Evolutionary conservation across 2,888 invertebrate genomes (phyloP), one percentile per base, ranked within the genome.

Genomic region (Nymphalis urticae): DNA sequence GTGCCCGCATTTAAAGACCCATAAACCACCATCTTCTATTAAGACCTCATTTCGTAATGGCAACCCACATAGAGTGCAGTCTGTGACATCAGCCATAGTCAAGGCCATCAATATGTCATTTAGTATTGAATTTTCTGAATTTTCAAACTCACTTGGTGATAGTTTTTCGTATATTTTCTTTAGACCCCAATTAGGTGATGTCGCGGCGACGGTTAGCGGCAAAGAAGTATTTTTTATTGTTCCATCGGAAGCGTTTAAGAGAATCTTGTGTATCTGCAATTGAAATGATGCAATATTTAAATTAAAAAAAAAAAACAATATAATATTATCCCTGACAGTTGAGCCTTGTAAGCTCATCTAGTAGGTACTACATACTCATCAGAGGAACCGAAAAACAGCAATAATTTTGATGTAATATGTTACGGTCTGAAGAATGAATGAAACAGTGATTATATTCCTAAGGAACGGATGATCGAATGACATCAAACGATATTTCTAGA

Each of bases 1-100:
- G 77, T 95, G 95, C 60, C 94, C 94, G 79, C 95, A 95, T 66
- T 92, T 92, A 81, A 95, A 95, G 61, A 94, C 92, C 86, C 94
- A 94, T 3, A 95, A 81, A 17, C 95, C 95, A 76, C 94, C 94
- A 82, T 94, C 94, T 80, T 93, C 89, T 42, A 95, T 88, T 58
- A 95, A 79, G 62, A 94, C 92, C 65, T 92, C 92, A 72, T 94
- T 94, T 75, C 93, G 89, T 56, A 95, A 85, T 68, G 94, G 94
- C 77, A 95, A 80, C 62, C 94, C 94, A 76, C 95, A 95, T 1
- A 94, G 89, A 0, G 87, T 82, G 75, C 94, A 94, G 70, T 92
- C 92, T 6, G 77, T 78, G 8, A 82, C 73, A 48, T 85, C 83
- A 60, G 79, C 83, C 16, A 85, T 72, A 16, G 78, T 73, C 72